Evolutionary conservation across 1,140 invertebrate genomes (phyloP).

Genomic region (Hetaerina americana): DNA sequence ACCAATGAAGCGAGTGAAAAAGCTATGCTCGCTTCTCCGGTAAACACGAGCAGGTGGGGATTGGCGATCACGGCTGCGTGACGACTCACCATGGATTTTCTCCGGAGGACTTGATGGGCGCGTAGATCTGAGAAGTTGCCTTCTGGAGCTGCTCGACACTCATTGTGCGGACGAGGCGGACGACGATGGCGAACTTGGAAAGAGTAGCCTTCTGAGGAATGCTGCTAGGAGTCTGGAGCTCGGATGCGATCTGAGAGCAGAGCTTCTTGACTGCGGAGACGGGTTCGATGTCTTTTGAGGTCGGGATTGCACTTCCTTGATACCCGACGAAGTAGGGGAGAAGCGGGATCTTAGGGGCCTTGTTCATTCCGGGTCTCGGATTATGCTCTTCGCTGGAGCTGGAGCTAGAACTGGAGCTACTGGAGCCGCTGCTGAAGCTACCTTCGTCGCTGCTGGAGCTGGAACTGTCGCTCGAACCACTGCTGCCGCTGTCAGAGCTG

Average conservation of each 20-base stretch:
- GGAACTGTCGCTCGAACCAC: constrained; percentile 1
- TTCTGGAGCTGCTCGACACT: constrained; percentile 37
- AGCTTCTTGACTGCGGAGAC: constrained; percentile 32
- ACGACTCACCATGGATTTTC: constrained; percentile 17
- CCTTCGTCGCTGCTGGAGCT: constrained; percentile 2
- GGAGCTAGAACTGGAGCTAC: constrained; percentile 18
- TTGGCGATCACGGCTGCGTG: not conserved
- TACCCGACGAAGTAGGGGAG: constrained; percentile 36
- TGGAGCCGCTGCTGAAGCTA: constrained; percentile 4
- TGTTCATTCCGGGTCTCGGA: constrained; percentile 29
- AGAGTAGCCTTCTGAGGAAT: constrained; percentile 39
- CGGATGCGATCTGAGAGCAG: constrained; percentile 37
- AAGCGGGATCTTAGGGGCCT: constrained; percentile 31
- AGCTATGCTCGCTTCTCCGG: constrained; percentile 6
- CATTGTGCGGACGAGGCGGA: constrained; percentile 41
- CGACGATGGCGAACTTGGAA: constrained; percentile 45
- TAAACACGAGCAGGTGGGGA: not conserved
- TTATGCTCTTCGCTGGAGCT: constrained; percentile 23
- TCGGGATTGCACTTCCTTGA: constrained; percentile 31
- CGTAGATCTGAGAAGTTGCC: constrained; percentile 30
- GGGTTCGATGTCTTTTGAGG: constrained; percentile 22
- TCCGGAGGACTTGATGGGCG: constrained; percentile 27
- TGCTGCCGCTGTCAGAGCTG: constrained; percentile 7
- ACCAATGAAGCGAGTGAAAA: constrained; percentile 21
- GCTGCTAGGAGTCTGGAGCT: constrained; percentile 39